Base-by-base conservation (phyloP, 92 coral and sea anemone species). In the Porites rus region DNA sequence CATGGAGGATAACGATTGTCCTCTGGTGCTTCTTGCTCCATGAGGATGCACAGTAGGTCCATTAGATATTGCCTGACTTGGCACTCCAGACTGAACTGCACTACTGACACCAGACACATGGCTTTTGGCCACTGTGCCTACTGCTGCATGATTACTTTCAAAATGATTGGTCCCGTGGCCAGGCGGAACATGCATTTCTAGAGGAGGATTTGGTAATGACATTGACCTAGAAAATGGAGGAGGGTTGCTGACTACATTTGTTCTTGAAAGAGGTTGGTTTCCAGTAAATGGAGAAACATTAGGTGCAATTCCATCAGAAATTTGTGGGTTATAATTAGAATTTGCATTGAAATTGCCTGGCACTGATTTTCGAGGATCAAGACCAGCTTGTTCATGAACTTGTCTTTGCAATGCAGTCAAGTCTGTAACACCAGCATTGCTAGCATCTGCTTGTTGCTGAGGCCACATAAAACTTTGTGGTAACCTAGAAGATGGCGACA, bases 281-380 rank as follows among this genome's bases (percentile, higher is more conserved):
- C 98, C 96, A 88, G 98, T 93, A 76, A 95, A 95, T 7, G 98
- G 96, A 54, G 96, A 95, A 71, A 95, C 98, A 85, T 93, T 95
- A 17, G 98, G 98, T 66, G 94, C 89, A 50, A 89, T 85, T 62
- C 98, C 94, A 50, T 94, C 98, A 76, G 92, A 64, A 56, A 88
- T 69, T 71, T 82, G 78, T 20, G 88, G 81, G 70, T 76, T 85
- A 75, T 88, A 95, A 87, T 86, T 69, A 17, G 98, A 90, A 65
- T 88, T 95, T 65, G 82, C n/a, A 53, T 76, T 88, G 11, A 78
- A 88, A 12, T 81, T 89, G 74, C 89, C 87, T n/a, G 91, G 91
- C 60, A 87, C 68, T 62, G 83, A 10, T 25, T 72, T 88, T 52
- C 91, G 88, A 43, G 91, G 95, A 75, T 94, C 96, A 88, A 83